These are phyloP conservation scores for Parnassius apollo DNA, from an alignment of 2,888 invertebrate genomes.

Conservation along the genomic window DNA sequence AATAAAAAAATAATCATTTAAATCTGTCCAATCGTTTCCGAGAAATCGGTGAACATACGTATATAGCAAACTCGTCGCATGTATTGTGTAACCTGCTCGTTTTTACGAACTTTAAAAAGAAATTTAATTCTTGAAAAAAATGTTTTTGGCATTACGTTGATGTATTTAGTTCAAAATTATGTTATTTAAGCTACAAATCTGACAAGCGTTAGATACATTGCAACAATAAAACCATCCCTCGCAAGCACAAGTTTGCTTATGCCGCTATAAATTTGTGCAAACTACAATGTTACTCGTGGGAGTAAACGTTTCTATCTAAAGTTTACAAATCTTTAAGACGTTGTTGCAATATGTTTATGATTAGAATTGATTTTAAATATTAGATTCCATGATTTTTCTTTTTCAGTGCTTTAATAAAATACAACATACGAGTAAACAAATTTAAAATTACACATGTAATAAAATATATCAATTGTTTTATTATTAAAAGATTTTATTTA, in stretches of 20 bases:
- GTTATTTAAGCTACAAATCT: too few relatives aligned
- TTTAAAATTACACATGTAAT: background rate
- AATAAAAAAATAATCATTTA: too few relatives aligned
- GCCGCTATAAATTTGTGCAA: conserved; percentile 14
- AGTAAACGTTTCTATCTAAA: conserved; percentile 7
- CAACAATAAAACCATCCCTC: conserved; percentile 8
- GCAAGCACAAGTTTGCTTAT: conserved; percentile 2
- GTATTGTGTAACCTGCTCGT: too few relatives aligned
- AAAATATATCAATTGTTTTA: background rate
- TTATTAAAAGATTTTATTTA: background rate
- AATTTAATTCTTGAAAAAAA: too few relatives aligned
- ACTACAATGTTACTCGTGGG: conserved; percentile 13
- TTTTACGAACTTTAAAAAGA: too few relatives aligned
- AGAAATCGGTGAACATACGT: too few relatives aligned
- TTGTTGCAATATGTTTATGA: conserved; percentile 12
- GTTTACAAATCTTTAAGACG: conserved; percentile 17
- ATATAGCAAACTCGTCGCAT: too few relatives aligned
- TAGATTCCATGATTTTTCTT: background rate
- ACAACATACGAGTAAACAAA: background rate
- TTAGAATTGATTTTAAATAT: background rate
- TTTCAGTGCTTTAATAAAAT: background rate
- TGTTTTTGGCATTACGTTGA: too few relatives aligned
- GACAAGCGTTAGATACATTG: background rate
- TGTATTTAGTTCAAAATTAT: too few relatives aligned
- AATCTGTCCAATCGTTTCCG: too few relatives aligned